phyloP scores from a whole-genome alignment of 2,888 invertebrate species.

The Campoletis raptor region DNA sequence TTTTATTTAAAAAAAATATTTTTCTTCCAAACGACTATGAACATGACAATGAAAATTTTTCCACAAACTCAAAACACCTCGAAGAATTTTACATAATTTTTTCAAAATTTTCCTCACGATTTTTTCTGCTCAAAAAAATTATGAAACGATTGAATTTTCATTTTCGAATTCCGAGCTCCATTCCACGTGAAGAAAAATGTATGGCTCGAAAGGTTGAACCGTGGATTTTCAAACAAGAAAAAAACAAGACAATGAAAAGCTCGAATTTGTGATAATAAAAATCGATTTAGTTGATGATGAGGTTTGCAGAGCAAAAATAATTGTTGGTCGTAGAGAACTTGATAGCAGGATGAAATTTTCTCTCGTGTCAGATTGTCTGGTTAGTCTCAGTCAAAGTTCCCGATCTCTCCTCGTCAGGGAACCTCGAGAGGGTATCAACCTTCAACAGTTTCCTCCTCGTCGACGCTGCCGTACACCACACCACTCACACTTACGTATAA shows the following conservation, averaged over 20 bases:
- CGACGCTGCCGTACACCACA: slow-evolving; percentile 47
- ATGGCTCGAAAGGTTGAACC: no score
- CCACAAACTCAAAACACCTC: no score
- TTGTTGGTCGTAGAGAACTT: not conserved
- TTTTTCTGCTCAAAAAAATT: no score
- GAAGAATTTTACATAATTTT: no score
- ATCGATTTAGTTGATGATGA: not conserved
- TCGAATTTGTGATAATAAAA: not conserved
- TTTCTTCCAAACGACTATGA: no score
- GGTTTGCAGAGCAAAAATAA: not conserved
- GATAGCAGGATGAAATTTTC: slow-evolving; percentile 26
- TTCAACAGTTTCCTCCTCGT: slow-evolving; percentile 51
- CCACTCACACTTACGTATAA: not conserved
- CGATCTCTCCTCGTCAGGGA: slow-evolving; percentile 61
- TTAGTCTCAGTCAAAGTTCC: slow-evolving; percentile 59
- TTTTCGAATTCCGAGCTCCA: no score
- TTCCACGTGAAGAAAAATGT: no score
- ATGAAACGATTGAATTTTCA: no score
- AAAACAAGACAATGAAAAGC: not conserved
- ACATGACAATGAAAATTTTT: no score
- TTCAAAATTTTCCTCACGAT: no score
- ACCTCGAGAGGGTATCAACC: slow-evolving; percentile 56
- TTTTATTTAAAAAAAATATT: no score
- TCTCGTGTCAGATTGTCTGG: slow-evolving; percentile 35
- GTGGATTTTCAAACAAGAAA: not conserved